Percentiles rank a stretch among this genome's conserved stretches.
Evolutionary conservation across 1,140 invertebrate species (phyloP).

Genomic region (Theocolax elegans): DNA sequence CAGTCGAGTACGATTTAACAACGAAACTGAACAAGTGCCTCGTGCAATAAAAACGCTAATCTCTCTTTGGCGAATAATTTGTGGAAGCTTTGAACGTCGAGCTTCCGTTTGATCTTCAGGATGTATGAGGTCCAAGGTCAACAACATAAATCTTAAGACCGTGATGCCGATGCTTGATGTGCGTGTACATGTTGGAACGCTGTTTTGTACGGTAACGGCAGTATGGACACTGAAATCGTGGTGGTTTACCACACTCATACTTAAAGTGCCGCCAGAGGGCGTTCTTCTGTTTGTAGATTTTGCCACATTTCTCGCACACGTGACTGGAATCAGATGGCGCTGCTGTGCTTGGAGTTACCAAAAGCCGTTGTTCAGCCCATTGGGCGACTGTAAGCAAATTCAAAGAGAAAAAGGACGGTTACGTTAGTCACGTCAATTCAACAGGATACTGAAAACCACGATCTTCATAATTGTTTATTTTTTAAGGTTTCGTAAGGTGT

Average conservation of each 20-base stretch:
- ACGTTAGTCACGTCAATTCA: constrained; percentile 22
- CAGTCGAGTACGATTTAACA: too few species aligned
- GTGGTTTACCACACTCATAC: constrained; percentile 69
- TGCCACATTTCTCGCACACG: constrained; percentile 51
- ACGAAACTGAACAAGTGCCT: too few species aligned
- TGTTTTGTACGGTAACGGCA: constrained; percentile 70
- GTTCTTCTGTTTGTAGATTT: constrained; percentile 67
- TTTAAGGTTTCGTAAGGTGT: neutral
- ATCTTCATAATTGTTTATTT: neutral
- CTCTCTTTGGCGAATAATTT: too few species aligned
- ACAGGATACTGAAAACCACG: neutral
- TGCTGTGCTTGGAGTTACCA: neutral
- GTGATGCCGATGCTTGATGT: constrained; percentile 57
- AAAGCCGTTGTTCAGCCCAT: constrained; percentile 21
- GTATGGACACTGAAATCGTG: constrained; percentile 70
- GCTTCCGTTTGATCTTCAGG: neutral
- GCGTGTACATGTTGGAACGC: constrained; percentile 68
- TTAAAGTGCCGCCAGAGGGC: constrained; percentile 63
- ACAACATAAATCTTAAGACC: constrained; percentile 47
- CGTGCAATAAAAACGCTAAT: too few species aligned
- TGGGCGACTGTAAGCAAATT: constrained; percentile 45
- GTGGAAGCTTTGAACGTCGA: neutral
- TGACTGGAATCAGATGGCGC: constrained; percentile 42
- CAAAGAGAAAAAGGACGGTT: constrained; percentile 41
- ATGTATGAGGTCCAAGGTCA: constrained; percentile 33